Base-by-base conservation (phyloP, 2,113 vertebrate genomes). In the Laterallus jamaicensis region DNA sequence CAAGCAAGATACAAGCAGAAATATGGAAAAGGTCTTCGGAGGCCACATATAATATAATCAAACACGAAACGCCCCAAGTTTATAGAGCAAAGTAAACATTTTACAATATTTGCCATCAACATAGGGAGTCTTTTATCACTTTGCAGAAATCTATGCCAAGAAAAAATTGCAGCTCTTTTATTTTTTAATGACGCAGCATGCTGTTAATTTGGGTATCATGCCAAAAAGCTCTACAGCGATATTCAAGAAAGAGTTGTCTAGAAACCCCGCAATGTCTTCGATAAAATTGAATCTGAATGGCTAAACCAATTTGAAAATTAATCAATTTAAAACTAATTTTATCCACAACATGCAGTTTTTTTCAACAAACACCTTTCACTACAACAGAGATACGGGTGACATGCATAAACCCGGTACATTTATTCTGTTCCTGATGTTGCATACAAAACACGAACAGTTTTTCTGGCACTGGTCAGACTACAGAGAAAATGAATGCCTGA, bases 161-260 rank as follows among this genome's bases (percentile, higher is more conserved):
- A 75, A 95, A 94, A 94, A 95, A 93, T 22, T 95, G 49, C 91
- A 93, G 82, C 29, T 92, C 56, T 94, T 74, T 68, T 58, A 90
- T 82, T 92, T 93, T 95, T 91, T 94, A 95, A 96, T 67, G 75
- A 87, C 2, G 7, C 70, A 92, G 52, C 80, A 86, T 85, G 67
- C 52, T 93, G 88, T 88, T 93, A 96, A 95, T 94, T 86, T 82
- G 59, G 39, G 50, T 76, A 35, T 52, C 70, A 66, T 60, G 84
- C 84, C 95, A 92, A 95, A 94, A 77, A 79, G 11, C 37, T 82
- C 56, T 11, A 3, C 12, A 68, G 54, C 42, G 66, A 84, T 87
- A 78, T 54, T 79, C 44, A 86, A 56, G 74, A 70, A 94, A 82
- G 77, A 91, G 67, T 32, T 81, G 68, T 82, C 73, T 68, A 52